phyloP scores from a whole-genome alignment of 2,113 vertebrate species.

The Microcebus ravelobensis region DNA sequence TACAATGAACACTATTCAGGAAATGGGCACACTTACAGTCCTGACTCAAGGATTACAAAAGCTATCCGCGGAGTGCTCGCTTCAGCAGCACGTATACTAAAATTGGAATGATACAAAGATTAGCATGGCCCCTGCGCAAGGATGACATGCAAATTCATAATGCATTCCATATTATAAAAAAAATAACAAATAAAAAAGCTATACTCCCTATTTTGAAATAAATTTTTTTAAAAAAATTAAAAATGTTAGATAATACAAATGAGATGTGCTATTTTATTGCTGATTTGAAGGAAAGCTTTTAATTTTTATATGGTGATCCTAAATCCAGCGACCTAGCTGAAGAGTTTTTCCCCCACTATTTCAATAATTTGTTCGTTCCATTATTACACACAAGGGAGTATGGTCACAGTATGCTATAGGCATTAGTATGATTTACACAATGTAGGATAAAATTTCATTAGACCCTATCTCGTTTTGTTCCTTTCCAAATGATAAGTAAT shows the following conservation, averaged over 20 bases:
- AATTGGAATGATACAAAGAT: too few relatives aligned
- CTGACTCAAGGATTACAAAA: too few relatives aligned
- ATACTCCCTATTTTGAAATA: too few relatives aligned
- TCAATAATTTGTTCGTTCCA: not conserved
- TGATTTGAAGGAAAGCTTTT: not conserved
- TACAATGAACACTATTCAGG: too few relatives aligned
- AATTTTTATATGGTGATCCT: not conserved
- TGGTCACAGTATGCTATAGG: not conserved
- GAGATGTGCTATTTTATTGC: not conserved
- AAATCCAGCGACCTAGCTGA: not conserved
- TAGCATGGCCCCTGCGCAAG: too few relatives aligned
- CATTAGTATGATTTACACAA: not conserved
- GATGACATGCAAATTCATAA: too few relatives aligned
- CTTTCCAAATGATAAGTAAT: not conserved
- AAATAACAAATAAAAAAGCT: too few relatives aligned
- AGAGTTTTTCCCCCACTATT: not conserved
- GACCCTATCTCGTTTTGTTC: not conserved
- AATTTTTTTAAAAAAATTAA: too few relatives aligned
- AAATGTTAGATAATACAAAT: constrained; percentile 37
- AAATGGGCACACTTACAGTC: too few relatives aligned
- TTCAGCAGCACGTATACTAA: too few relatives aligned
- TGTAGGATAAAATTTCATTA: not conserved
- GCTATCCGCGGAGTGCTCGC: too few relatives aligned
- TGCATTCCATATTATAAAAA: too few relatives aligned
- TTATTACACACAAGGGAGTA: not conserved